These are phyloP conservation scores for Sebastiscus albofasciatus DNA, from an alignment of 2,797 vertebrate genomes.

Conservation along the genomic window DNA sequence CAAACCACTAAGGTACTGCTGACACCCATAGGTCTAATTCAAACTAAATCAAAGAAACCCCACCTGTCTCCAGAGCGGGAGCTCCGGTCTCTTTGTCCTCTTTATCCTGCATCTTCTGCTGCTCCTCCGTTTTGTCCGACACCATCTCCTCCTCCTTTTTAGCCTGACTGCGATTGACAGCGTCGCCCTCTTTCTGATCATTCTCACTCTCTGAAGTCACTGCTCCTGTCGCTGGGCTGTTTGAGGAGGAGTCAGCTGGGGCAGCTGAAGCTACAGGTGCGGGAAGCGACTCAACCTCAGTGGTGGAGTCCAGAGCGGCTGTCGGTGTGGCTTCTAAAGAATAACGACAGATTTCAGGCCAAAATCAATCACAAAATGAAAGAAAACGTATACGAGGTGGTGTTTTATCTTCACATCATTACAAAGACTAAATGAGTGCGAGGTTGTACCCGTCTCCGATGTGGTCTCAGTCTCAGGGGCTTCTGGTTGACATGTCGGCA, in stretches of 20 bases:
- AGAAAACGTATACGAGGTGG: rapidly evolving
- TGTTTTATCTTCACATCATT: not conserved
- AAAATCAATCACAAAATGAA: not conserved
- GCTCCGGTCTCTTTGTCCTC: not conserved
- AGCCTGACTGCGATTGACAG: not conserved
- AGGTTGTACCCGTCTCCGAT: slow-evolving; percentile 17
- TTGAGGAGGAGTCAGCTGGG: not conserved
- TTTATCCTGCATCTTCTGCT: not conserved
- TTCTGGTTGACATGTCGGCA: not conserved
- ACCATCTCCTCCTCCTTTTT: not conserved
- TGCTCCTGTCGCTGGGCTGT: not conserved
- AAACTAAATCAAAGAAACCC: no score
- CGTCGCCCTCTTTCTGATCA: not conserved
- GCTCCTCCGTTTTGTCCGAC: not conserved
- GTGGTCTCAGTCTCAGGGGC: not conserved
- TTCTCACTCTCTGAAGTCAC: not conserved
- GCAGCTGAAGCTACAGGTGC: no score
- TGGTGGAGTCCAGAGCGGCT: not conserved
- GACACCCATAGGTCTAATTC: not conserved
- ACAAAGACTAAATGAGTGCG: no score
- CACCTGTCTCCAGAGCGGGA: not conserved
- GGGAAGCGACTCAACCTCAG: not conserved
- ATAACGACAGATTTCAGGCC: not conserved
- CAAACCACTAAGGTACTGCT: not conserved
- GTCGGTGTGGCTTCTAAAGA: not conserved